These are phyloP conservation scores for Tiliqua scincoides DNA, from an alignment of 2,113 vertebrate species.

Conservation along the genomic window DNA sequence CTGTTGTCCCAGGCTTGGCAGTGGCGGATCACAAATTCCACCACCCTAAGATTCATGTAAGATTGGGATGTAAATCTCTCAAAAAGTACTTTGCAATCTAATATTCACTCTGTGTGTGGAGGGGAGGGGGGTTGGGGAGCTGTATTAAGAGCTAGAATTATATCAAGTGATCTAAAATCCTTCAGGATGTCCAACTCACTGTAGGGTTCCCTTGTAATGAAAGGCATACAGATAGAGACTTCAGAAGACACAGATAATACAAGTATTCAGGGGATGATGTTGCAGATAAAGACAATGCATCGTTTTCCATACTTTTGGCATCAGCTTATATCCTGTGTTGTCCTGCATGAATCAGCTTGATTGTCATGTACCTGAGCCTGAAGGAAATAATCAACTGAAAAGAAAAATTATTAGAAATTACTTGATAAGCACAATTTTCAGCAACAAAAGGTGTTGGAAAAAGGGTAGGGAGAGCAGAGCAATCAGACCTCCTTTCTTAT, in stretches of 20 bases:
- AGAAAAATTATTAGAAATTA: neutral
- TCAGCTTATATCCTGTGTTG: neutral
- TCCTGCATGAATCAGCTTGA: neutral
- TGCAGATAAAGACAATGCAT: neutral
- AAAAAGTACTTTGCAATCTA: neutral
- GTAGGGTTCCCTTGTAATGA: neutral
- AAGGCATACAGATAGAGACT: no score
- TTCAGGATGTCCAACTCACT: neutral
- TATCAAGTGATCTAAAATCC: neutral
- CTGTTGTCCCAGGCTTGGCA: no score
- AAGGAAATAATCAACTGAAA: neutral
- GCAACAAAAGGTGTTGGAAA: no score
- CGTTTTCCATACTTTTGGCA: neutral
- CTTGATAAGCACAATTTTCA: no score
- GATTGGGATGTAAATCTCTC: no score
- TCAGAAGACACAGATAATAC: no score
- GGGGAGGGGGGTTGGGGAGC: no score
- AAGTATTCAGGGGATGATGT: neutral
- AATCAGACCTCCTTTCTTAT: no score
- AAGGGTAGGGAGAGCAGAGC: no score
- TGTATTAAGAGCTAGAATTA: neutral
- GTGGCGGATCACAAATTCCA: no score
- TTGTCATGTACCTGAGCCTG: neutral
- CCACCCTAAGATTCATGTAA: no score
- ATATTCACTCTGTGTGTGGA: no score